Evolutionary conservation across 64 coral and sea anemone genomes (phyloP).

Genomic region (Acropora yongei): DNA sequence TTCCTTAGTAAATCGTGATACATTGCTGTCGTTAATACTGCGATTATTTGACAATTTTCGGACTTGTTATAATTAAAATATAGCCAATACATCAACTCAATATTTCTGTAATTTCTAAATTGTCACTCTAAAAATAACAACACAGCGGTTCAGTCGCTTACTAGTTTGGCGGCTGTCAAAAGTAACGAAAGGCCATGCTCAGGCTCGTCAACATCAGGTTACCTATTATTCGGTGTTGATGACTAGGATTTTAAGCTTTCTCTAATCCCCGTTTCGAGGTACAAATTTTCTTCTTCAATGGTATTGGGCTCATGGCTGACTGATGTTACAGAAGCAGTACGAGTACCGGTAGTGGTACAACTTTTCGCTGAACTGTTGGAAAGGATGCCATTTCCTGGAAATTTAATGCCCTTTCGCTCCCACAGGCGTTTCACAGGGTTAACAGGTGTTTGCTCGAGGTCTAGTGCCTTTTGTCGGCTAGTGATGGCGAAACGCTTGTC

Average conservation of each 20-base stretch:
- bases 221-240: background rate
- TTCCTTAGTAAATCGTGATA: too few relatives aligned
- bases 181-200: conserved; percentile 3
- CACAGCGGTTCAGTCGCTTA: background rate
- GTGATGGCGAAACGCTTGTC: background rate
- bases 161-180: background rate
- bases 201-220: background rate
- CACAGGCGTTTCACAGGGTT: conserved; percentile 34
- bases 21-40: too few relatives aligned
- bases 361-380: conserved; percentile 8
- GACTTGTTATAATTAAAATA: too few relatives aligned
- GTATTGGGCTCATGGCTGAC: background rate
- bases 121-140: too few relatives aligned
- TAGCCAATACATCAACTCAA: too few relatives aligned
- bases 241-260: conserved; percentile 2
- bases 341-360: background rate
- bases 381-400: conserved; percentile 11
- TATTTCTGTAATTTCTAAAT: too few relatives aligned
- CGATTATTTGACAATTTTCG: too few relatives aligned
- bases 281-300: background rate
- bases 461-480: background rate
- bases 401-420: conserved; percentile 51
- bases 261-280: background rate
- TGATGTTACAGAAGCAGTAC: background rate
- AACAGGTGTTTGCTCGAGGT: background rate